Conservation (phyloP, 2,113 vertebrate genomes). For the Apaloderma vittatum region DNA sequence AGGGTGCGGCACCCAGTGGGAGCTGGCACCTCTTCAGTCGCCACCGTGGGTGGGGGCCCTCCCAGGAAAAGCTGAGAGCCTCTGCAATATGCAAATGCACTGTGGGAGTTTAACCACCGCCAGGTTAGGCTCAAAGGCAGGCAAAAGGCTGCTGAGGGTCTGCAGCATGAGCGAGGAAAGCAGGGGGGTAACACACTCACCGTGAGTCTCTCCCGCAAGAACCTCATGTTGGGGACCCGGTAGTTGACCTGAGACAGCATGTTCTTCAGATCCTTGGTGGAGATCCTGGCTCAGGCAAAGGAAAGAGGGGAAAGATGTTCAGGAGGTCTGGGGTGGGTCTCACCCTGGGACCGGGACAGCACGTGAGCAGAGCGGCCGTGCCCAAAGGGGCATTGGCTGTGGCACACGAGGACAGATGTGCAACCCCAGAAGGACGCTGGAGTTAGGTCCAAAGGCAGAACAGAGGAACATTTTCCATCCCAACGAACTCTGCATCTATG, state of each 20-base stretch:
- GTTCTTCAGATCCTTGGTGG: constrained; percentile 96
- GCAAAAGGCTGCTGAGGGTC: not conserved
- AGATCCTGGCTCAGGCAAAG: constrained; percentile 86
- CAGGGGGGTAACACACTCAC: constrained; percentile 71
- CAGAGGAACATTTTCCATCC: not conserved
- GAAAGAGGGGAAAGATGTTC: not conserved
- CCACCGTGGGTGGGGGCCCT: constrained; percentile 38
- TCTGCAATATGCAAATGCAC: not conserved
- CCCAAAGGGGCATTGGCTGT: not conserved
- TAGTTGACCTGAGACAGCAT: constrained; percentile 99
- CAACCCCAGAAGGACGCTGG: accelerated
- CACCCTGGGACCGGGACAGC: not conserved
- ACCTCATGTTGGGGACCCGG: constrained; percentile 96
- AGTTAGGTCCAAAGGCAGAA: not conserved
- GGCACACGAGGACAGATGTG: accelerated
- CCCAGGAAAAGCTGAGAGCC: not conserved
- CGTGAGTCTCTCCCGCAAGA: constrained; percentile 93
- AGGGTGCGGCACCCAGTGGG: constrained; percentile 14
- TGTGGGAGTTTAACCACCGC: not conserved
- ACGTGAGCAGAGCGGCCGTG: accelerated
- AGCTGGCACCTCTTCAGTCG: constrained; percentile 47
- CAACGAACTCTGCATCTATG: not conserved
- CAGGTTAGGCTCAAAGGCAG: not conserved
- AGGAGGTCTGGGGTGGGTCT: not conserved
- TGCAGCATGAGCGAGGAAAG: accelerated